phyloP scores from a whole-genome alignment of 2,888 invertebrate species.

The Osedax frankpressi region DNA sequence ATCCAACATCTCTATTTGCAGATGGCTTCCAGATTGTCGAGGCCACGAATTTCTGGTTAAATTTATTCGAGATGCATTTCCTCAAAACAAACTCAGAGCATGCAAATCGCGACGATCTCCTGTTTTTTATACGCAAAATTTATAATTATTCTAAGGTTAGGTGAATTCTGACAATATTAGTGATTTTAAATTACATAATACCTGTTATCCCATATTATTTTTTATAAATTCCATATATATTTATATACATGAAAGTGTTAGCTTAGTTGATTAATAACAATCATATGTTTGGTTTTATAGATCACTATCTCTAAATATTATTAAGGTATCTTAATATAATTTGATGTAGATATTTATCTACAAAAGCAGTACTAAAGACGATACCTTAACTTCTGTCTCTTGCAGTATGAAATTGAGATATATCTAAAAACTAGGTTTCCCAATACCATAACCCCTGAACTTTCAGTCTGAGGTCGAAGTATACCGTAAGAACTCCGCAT shows the following conservation, averaged over 20 bases:
- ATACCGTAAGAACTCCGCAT: constrained; percentile 88
- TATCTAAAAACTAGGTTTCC: not conserved
- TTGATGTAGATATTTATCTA: too few relatives aligned
- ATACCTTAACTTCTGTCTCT: not conserved
- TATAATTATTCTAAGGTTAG: constrained; percentile 20
- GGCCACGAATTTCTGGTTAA: constrained; percentile 65
- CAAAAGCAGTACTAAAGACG: too few relatives aligned
- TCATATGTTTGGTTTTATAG: too few relatives aligned
- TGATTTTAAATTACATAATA: too few relatives aligned
- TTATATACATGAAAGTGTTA: too few relatives aligned
- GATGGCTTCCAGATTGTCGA: not conserved
- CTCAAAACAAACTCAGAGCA: constrained; percentile 60
- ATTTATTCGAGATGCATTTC: constrained; percentile 83
- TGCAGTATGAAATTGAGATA: not conserved
- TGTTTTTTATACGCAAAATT: constrained; percentile 72
- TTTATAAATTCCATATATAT: too few relatives aligned
- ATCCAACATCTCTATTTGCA: too few relatives aligned
- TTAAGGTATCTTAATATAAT: too few relatives aligned
- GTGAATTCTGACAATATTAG: too few relatives aligned
- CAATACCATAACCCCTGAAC: constrained; percentile 23
- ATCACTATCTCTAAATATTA: too few relatives aligned
- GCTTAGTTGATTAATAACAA: too few relatives aligned
- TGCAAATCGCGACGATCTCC: constrained; percentile 63
- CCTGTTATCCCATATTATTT: too few relatives aligned
- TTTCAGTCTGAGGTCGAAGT: constrained; percentile 61